Percentiles rank a stretch among this genome's conserved stretches.
Evolutionary conservation across 1,140 invertebrate genomes (phyloP).

Genomic region (Lepidurus packardi): DNA sequence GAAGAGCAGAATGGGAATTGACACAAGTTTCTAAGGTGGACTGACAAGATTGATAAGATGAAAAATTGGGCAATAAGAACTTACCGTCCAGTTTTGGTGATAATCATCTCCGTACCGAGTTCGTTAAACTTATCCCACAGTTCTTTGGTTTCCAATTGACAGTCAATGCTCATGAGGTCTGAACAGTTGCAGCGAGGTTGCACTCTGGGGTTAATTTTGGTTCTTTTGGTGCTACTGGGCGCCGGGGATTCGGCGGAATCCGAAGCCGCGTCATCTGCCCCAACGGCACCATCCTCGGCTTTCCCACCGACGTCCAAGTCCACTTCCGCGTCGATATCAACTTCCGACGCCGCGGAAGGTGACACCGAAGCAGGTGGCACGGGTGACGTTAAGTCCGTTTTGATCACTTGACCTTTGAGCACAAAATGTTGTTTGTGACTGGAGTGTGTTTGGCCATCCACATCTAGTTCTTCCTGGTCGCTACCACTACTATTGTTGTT

Average conservation of each 20-base stretch:
- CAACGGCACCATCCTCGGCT: constrained; percentile 5
- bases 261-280: neutral
- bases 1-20: no score
- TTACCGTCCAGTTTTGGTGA: constrained; percentile 64
- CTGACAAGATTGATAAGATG: neutral
- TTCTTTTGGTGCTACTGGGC: neutral
- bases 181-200: constrained; percentile 51
- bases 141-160: constrained; percentile 85
- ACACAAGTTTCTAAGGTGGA: neutral
- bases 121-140: constrained; percentile 91
- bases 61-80: neutral
- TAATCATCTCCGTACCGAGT: constrained; percentile 97
- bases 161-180: constrained; percentile 68
- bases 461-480: neutral
- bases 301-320: constrained; percentile 48
- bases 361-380: neutral
- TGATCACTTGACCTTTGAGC: constrained; percentile 15
- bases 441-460: neutral
- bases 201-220: constrained; percentile 6
- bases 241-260: constrained; percentile 13
- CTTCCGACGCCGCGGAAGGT: constrained; percentile 23
- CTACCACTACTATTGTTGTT: neutral
- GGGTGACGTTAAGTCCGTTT: neutral
- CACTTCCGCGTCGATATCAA: constrained; percentile 31
- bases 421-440: neutral